Evolutionary conservation across 2,888 invertebrate genomes (phyloP).

Genomic region (Pogonocherus hispidulus): DNA sequence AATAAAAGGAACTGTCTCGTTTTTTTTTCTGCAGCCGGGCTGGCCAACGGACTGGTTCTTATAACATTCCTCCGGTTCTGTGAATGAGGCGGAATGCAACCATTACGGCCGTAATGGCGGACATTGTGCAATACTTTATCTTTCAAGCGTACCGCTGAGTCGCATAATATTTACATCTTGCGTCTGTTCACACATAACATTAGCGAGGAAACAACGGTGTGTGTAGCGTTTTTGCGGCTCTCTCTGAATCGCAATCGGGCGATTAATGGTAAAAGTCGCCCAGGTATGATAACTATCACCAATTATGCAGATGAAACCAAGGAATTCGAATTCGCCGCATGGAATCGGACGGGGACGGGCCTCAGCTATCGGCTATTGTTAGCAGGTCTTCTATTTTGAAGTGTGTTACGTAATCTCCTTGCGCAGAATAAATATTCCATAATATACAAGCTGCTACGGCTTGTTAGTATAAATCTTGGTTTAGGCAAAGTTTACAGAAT

Average conservation of each 20-base stretch:
- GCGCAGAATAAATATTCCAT: no score
- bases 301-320: no score
- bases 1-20: background rate
- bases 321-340: no score
- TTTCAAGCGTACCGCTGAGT: conserved; percentile 57
- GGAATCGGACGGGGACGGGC: no score
- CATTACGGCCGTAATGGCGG: conserved; percentile 59
- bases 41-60: conserved; percentile 55
- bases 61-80: conserved; percentile 59
- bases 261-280: conserved; percentile 10
- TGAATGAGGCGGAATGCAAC: conserved; percentile 61
- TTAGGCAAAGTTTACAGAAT: no score
- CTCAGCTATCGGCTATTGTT: no score
- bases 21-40: conserved; percentile 47
- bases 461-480: no score
- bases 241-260: conserved; percentile 16
- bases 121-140: conserved; percentile 62
- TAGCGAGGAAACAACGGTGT: conserved; percentile 39
- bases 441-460: no score
- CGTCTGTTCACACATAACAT: conserved; percentile 61
- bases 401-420: no score
- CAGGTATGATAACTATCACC: no score
- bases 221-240: conserved; percentile 8
- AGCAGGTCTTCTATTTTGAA: no score
- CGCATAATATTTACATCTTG: conserved; percentile 59